A percentile compares a stretch with the other conserved stretches of the same genome.
Evolutionary conservation across 2,797 vertebrate species (phyloP).

Genomic region (Cossypha dichroa): DNA sequence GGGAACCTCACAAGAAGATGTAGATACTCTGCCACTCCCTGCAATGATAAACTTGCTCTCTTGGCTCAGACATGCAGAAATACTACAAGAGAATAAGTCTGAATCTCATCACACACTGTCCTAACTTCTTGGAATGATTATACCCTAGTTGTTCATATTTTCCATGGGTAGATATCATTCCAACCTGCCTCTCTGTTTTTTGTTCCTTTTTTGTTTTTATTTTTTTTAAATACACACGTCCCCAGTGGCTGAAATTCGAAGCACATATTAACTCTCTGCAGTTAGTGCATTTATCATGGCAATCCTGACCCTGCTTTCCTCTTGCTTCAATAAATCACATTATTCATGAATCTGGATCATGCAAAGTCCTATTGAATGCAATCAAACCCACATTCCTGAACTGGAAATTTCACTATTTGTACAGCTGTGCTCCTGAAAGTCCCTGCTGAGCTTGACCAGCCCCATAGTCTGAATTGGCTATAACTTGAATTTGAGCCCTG

Average conservation of each 20-base stretch:
- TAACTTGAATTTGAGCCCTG: background rate
- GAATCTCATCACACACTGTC: background rate
- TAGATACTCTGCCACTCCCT: background rate
- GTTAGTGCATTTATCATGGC: background rate
- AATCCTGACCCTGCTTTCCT: background rate
- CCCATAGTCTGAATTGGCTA: accelerated
- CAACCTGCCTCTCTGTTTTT: background rate
- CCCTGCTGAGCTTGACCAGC: background rate
- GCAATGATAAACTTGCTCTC: background rate
- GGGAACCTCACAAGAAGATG: background rate
- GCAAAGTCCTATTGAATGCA: background rate
- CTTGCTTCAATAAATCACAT: background rate
- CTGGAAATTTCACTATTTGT: background rate
- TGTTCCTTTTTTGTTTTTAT: background rate
- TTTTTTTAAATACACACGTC: background rate
- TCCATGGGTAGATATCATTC: background rate
- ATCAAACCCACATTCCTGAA: background rate
- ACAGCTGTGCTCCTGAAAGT: background rate
- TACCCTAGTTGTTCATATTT: background rate
- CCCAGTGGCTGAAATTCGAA: background rate
- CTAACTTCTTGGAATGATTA: background rate
- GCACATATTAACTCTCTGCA: background rate
- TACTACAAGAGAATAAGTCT: background rate
- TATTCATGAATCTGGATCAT: background rate
- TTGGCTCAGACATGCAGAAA: background rate